Evolutionary conservation across 1,140 invertebrate genomes (phyloP).

Genomic region (Dufourea novaeangliae): DNA sequence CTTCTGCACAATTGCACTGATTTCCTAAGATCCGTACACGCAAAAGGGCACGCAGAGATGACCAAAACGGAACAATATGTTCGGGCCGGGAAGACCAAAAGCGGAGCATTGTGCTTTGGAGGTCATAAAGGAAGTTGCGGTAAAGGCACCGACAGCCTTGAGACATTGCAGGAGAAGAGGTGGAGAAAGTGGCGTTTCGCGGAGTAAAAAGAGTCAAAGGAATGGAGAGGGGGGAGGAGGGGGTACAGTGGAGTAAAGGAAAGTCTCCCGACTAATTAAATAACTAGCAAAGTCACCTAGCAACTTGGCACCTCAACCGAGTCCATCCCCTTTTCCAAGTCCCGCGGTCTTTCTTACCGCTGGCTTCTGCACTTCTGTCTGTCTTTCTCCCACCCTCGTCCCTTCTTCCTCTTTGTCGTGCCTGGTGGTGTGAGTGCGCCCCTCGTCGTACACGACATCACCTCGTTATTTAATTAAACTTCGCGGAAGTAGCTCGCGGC

Average conservation of each 20-base stretch:
- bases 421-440: slow-evolving; percentile 19
- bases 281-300: slow-evolving; percentile 75
- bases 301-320: slow-evolving; percentile 71
- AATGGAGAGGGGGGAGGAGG: slow-evolving; percentile 5
- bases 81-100: not conserved
- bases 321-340: slow-evolving; percentile 63
- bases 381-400: slow-evolving; percentile 34
- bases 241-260: slow-evolving; percentile 58
- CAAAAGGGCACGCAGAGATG: slow-evolving; percentile 32
- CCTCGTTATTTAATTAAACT: slow-evolving; percentile 74
- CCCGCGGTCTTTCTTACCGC: slow-evolving; percentile 65
- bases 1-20: slow-evolving; percentile 3
- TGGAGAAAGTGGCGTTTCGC: slow-evolving; percentile 7
- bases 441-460: slow-evolving; percentile 51
- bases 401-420: not conserved
- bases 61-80: slow-evolving; percentile 46
- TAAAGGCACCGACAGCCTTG: slow-evolving; percentile 28
- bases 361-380: slow-evolving; percentile 58
- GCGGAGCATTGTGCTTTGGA: slow-evolving; percentile 33
- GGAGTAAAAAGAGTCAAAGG: slow-evolving; percentile 44
- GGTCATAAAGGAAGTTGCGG: slow-evolving; percentile 50
- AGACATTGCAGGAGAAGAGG: slow-evolving; percentile 2
- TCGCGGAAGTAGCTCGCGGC: slow-evolving; percentile 63
- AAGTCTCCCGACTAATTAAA: slow-evolving; percentile 74
- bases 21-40: not conserved